Percentiles rank a stretch among this genome's conserved stretches.
Evolutionary conservation across 1,140 invertebrate genomes (phyloP).

Genomic region (Pemphigus obesinymphae): DNA sequence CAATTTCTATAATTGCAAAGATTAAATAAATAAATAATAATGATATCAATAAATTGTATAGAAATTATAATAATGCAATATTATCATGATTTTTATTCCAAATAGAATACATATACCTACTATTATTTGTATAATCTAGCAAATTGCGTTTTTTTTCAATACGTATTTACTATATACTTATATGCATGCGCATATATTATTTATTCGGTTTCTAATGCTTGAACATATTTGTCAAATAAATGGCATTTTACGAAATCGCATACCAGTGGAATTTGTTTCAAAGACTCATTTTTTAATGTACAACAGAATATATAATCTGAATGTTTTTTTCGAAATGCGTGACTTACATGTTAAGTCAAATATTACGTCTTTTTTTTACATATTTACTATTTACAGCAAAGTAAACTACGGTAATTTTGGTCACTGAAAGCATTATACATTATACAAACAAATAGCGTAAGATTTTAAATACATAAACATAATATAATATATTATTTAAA

Average conservation of each 20-base stretch:
- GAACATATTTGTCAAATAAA: too few species aligned
- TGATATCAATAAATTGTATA: too few species aligned
- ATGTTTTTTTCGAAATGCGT: not conserved
- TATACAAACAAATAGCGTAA: not conserved
- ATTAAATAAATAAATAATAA: too few species aligned
- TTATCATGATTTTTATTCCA: too few species aligned
- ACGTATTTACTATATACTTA: too few species aligned
- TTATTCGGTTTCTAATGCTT: not conserved
- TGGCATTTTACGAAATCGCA: too few species aligned
- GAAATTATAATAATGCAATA: too few species aligned
- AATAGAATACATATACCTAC: too few species aligned
- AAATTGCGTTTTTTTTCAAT: not conserved
- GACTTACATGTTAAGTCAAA: not conserved
- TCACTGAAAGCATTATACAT: not conserved
- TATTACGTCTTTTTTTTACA: too few species aligned
- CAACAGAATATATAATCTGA: not conserved
- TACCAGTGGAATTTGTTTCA: too few species aligned
- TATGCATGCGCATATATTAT: not conserved
- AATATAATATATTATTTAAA: not conserved
- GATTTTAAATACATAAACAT: not conserved
- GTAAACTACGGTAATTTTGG: not conserved
- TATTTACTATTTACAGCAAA: not conserved
- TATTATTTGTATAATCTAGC: slow-evolving; percentile 10
- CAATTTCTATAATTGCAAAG: too few species aligned
- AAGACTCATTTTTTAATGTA: not conserved